A percentile compares a stretch with the other conserved stretches of the same genome.
phyloP scores from a whole-genome alignment of 2,888 invertebrate genomes.

The Cantharis flavilabris region DNA sequence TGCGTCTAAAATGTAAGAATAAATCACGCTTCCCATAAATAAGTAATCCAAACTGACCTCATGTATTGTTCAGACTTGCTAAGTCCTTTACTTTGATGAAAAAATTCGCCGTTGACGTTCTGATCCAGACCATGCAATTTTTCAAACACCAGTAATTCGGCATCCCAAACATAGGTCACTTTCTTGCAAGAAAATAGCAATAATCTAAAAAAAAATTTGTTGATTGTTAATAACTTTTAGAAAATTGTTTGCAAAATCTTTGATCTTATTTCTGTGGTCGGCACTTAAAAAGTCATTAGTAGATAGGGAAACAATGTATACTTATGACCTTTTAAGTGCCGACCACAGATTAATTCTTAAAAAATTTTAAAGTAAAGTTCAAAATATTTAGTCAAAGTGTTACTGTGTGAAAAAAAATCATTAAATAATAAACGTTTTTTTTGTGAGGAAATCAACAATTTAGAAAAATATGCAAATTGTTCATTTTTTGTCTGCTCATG shows the following conservation, averaged over 20 bases:
- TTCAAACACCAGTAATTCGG: slow-evolving; percentile 66
- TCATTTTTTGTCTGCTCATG: neutral
- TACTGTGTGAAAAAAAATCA: neutral
- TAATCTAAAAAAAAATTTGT: slow-evolving; percentile 31
- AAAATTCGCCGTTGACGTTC: slow-evolving; percentile 65
- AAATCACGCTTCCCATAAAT: neutral
- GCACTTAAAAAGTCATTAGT: too few relatives aligned
- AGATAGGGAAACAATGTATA: too few relatives aligned
- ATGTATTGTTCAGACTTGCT: slow-evolving; percentile 65
- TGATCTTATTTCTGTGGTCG: neutral
- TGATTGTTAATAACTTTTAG: neutral
- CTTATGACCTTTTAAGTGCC: too few relatives aligned
- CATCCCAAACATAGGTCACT: slow-evolving; percentile 81
- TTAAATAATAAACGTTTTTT: neutral
- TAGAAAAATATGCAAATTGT: neutral
- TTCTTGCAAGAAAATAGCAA: slow-evolving; percentile 83
- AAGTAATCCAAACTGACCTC: slow-evolving; percentile 57
- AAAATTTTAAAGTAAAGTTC: neutral
- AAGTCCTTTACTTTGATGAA: slow-evolving; percentile 68
- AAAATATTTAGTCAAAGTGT: neutral
- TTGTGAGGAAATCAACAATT: neutral
- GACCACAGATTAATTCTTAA: too few relatives aligned
- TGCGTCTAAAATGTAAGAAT: slow-evolving; percentile 60
- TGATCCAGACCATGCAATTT: slow-evolving; percentile 76
- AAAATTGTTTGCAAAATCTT: neutral